These are phyloP conservation scores for Papilio demoleus DNA, from an alignment of 2,888 invertebrate genomes.

Conservation along the genomic window DNA sequence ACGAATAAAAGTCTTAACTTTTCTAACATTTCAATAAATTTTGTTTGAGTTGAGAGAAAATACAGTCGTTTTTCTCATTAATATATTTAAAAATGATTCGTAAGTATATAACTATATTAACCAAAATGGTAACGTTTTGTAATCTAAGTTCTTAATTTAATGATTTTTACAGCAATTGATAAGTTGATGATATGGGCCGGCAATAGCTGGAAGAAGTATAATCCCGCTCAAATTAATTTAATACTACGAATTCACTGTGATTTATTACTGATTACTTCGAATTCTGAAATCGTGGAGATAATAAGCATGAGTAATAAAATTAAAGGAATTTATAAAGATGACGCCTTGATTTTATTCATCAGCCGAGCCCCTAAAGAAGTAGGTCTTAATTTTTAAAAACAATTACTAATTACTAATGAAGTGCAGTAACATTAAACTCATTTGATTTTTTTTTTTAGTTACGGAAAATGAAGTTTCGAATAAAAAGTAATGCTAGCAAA, in stretches of 20 bases:
- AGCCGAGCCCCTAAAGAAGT: constrained; percentile 55
- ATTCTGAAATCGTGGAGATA: constrained; percentile 64
- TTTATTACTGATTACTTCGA: constrained; percentile 62
- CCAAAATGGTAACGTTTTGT: not conserved
- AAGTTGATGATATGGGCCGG: constrained; percentile 67
- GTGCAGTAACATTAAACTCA: not conserved
- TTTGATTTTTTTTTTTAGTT: constrained; percentile 55
- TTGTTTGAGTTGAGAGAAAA: not conserved
- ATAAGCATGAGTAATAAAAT: constrained; percentile 64
- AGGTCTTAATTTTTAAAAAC: constrained; percentile 43
- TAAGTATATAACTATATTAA: constrained; percentile 10
- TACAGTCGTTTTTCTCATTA: not conserved
- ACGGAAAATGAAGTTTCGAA: constrained; percentile 70
- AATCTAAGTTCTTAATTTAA: constrained; percentile 44
- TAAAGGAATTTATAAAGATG: constrained; percentile 69
- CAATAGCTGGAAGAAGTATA: constrained; percentile 62
- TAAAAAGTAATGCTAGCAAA: constrained; percentile 53
- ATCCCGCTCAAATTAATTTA: constrained; percentile 48
- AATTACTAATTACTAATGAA: not conserved
- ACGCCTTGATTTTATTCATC: constrained; percentile 65
- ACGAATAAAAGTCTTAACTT: no score
- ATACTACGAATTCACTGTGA: constrained; percentile 61
- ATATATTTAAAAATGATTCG: constrained; percentile 13
- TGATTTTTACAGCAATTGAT: constrained; percentile 56
- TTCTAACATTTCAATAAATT: no score